Evolutionary conservation across 1,140 invertebrate species (phyloP).

Genomic region (Metopolophium dirhodum): DNA sequence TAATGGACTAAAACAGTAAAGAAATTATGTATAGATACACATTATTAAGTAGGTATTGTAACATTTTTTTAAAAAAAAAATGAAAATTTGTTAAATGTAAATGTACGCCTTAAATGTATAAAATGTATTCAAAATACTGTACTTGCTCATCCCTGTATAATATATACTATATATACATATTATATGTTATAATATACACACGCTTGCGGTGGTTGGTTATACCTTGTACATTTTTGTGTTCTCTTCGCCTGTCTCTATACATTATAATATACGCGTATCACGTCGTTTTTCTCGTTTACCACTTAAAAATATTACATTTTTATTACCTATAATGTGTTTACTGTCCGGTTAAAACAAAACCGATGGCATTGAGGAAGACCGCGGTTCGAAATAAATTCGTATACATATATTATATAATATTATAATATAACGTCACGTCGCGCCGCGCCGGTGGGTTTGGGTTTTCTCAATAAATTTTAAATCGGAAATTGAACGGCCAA

Average conservation of each 20-base stretch:
- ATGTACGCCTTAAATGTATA: no score
- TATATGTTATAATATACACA: background rate
- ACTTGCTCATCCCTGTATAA: background rate
- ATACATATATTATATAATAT: background rate
- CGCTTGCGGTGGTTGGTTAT: constrained; percentile 50
- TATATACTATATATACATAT: background rate
- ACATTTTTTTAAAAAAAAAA: no score
- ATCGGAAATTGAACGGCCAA: background rate
- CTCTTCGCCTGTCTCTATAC: background rate
- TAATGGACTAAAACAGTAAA: background rate
- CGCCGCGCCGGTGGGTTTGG: background rate
- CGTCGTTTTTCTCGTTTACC: background rate
- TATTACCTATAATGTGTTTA: background rate
- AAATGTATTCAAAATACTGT: background rate
- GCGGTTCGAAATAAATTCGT: background rate
- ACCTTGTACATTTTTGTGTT: background rate
- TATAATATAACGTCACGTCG: no score
- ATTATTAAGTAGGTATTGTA: no score
- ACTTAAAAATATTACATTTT: constrained; percentile 10
- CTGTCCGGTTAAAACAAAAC: background rate
- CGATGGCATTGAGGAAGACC: background rate
- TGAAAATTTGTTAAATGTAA: no score
- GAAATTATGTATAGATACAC: background rate
- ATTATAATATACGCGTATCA: background rate
- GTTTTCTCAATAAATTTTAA: background rate